Conservation (phyloP, 2,888 invertebrate genomes). For the Pachycephus smyrnensis region DNA sequence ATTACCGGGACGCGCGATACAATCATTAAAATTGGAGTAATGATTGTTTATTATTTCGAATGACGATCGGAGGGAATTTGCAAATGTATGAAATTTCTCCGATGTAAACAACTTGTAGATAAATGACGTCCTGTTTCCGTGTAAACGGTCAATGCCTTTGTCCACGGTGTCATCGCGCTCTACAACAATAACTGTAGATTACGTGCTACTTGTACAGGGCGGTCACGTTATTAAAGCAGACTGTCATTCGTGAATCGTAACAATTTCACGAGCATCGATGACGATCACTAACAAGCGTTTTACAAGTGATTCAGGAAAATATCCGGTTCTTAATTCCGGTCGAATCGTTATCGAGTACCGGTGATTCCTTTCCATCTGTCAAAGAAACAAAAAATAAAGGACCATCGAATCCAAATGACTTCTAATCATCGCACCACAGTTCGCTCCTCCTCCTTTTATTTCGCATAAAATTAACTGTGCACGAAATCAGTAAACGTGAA, state of each 20-base stretch:
- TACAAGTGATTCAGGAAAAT: not conserved
- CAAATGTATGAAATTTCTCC: not conserved
- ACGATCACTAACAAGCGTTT: not conserved
- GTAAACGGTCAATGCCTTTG: slow-evolving; percentile 51
- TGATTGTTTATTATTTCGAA: not conserved
- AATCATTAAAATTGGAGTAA: not conserved
- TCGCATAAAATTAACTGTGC: not conserved
- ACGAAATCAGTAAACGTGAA: not conserved
- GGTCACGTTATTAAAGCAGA: slow-evolving; percentile 3
- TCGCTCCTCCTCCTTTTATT: not conserved
- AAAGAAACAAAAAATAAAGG: not conserved
- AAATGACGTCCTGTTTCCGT: slow-evolving; percentile 10
- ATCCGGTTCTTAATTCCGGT: not conserved
- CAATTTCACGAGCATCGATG: not conserved
- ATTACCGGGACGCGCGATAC: not conserved
- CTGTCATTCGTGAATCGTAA: not conserved
- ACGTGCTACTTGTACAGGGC: slow-evolving; percentile 11
- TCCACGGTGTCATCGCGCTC: slow-evolving; percentile 49
- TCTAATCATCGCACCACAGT: not conserved
- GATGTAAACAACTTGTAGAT: not conserved
- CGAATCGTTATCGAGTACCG: not conserved
- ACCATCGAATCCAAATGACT: not conserved
- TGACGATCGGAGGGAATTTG: not conserved
- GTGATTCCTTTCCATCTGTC: not conserved
- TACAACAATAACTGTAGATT: not conserved